phyloP scores from a whole-genome alignment of 2,113 vertebrate species.

The Saccopteryx leptura region DNA sequence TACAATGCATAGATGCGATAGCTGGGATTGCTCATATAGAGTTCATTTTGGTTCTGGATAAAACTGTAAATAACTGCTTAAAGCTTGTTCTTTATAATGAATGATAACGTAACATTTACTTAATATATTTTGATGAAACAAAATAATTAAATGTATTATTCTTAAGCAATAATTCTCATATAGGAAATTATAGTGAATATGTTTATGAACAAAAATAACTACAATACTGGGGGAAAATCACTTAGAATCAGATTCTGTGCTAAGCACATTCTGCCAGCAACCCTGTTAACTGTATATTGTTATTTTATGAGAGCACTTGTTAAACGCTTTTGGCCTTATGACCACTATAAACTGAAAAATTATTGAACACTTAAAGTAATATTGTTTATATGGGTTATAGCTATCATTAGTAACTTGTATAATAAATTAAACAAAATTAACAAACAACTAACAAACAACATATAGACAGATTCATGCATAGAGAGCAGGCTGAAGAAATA shows the following conservation, averaged over 20 bases:
- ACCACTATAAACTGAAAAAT: neutral
- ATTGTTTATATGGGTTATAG: neutral
- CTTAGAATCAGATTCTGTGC: neutral
- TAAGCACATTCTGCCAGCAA: neutral
- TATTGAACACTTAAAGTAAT: neutral
- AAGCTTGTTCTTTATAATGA: neutral
- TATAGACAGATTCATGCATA: too few relatives aligned
- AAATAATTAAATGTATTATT: neutral
- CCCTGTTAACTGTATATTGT: neutral
- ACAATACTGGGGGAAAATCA: neutral
- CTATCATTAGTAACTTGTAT: neutral
- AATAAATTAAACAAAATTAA: neutral
- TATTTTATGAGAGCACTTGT: neutral
- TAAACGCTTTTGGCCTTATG: neutral
- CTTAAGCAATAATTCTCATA: neutral
- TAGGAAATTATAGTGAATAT: neutral
- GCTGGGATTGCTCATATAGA: neutral
- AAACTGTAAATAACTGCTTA: neutral
- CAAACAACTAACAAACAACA: too few relatives aligned
- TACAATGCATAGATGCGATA: neutral
- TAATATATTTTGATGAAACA: neutral
- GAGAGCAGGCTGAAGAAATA: too few relatives aligned
- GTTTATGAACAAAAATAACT: neutral
- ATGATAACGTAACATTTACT: neutral
- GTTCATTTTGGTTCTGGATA: neutral